phyloP scores from a whole-genome alignment of 2,113 vertebrate genomes.

The Notiomystis cincta region DNA sequence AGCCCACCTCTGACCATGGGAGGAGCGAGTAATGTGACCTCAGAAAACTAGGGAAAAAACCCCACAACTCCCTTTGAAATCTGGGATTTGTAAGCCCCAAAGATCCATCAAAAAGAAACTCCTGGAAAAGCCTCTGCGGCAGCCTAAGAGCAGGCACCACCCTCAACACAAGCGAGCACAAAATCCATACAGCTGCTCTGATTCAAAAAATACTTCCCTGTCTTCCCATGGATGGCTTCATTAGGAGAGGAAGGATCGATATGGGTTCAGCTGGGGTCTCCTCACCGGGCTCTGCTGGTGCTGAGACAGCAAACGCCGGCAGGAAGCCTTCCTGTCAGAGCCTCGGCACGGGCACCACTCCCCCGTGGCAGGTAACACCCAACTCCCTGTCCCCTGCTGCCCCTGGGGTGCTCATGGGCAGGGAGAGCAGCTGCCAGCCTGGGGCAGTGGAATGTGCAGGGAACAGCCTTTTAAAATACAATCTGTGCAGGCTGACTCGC shows the following conservation, averaged over 20 bases:
- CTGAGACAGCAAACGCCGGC: not conserved
- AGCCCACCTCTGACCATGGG: not conserved
- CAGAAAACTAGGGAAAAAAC: not conserved
- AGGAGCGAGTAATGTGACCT: not conserved
- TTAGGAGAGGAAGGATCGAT: not conserved
- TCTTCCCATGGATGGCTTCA: not conserved
- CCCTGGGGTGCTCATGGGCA: not conserved
- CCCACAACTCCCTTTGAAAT: not conserved
- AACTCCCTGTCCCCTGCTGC: not conserved
- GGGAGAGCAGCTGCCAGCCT: not conserved
- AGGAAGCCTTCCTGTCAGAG: fast-evolving
- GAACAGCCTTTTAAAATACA: not conserved
- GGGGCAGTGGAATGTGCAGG: fast-evolving
- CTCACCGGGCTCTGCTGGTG: not conserved
- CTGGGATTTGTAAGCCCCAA: not conserved
- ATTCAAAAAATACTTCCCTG: not conserved
- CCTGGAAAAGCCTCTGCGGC: not conserved
- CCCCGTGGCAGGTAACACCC: fast-evolving
- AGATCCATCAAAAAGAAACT: not conserved
- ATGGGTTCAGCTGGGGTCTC: not conserved
- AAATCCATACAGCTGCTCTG: not conserved
- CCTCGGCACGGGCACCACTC: fast-evolving
- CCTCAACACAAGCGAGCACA: fast-evolving
- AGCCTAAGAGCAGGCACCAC: not conserved
- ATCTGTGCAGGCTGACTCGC: not conserved